Percentiles rank a stretch among this genome's conserved stretches.
These are phyloP conservation scores for Athetis lepigone DNA, from an alignment of 2,888 invertebrate species.

Conservation along the genomic window DNA sequence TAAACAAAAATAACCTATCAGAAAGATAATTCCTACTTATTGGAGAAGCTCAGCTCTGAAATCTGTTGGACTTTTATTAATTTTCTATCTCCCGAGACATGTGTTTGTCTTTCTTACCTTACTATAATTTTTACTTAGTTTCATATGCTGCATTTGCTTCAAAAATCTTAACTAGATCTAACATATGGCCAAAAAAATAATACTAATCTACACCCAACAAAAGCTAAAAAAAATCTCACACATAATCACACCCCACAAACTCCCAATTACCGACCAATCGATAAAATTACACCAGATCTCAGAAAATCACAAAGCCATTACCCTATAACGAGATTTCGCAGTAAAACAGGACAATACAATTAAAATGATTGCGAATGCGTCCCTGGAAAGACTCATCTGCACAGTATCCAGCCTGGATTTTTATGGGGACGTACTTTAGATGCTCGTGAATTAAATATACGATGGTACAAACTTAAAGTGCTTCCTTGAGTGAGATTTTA, in stretches of 20 bases:
- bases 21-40: no score
- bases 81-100: no score
- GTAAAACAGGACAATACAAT: slow-evolving; percentile 88
- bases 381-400: slow-evolving; percentile 88
- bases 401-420: slow-evolving; percentile 89
- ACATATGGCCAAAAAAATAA: background rate
- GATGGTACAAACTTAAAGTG: slow-evolving; percentile 87
- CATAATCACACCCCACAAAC: slow-evolving; percentile 48
- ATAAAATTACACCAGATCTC: slow-evolving; percentile 73
- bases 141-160: background rate
- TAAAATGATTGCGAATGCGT: slow-evolving; percentile 84
- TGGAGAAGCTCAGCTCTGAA: no score
- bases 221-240: slow-evolving; percentile 22
- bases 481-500: slow-evolving; percentile 86
- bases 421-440: slow-evolving; percentile 89
- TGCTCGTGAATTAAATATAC: slow-evolving; percentile 89
- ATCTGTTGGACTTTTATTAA: no score
- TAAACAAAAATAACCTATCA: no score
- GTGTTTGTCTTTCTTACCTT: no score
- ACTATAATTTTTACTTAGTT: background rate
- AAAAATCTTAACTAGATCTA: no score
- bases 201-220: background rate
- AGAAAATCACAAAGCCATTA: slow-evolving; percentile 77
- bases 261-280: slow-evolving; percentile 63
- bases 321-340: slow-evolving; percentile 87